Percentiles rank a stretch among this genome's conserved stretches.
Conservation (phyloP, 2,888 invertebrate genomes). For the Diaperis boleti region DNA sequence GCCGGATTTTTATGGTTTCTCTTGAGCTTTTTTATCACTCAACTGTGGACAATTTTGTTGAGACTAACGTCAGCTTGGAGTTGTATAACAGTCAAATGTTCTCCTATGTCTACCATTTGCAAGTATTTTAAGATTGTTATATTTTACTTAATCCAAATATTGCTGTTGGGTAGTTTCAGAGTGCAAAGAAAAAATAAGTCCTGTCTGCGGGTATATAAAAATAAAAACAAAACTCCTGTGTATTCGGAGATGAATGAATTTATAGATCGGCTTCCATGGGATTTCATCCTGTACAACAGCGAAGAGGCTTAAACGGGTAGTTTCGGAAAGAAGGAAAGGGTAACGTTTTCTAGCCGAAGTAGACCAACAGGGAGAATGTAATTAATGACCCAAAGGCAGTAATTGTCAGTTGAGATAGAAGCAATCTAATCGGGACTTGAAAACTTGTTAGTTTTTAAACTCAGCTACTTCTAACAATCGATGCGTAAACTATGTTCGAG, state of each 20-base stretch:
- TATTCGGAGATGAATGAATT: slow-evolving; percentile 45
- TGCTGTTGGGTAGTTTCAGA: background rate
- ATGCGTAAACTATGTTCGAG: slow-evolving; percentile 28
- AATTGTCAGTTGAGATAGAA: slow-evolving; percentile 53
- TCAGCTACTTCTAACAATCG: slow-evolving; percentile 30
- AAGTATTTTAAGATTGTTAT: no score
- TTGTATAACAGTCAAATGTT: slow-evolving; percentile 39
- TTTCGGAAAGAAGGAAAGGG: slow-evolving; percentile 40
- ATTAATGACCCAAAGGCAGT: slow-evolving; percentile 52
- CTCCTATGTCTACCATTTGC: no score
- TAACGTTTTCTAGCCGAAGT: slow-evolving; percentile 42
- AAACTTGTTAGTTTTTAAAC: slow-evolving; percentile 50
- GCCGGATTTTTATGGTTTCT: slow-evolving; percentile 35
- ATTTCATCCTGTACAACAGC: slow-evolving; percentile 37
- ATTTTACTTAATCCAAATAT: no score
- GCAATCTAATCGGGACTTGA: slow-evolving; percentile 52
- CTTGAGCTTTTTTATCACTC: slow-evolving; percentile 37
- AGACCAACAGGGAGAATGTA: slow-evolving; percentile 52
- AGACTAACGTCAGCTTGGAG: slow-evolving; percentile 23
- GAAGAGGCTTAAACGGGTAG: slow-evolving; percentile 44
- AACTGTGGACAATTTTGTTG: slow-evolving; percentile 30
- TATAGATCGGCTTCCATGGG: slow-evolving; percentile 45
- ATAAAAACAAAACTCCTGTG: slow-evolving; percentile 35
- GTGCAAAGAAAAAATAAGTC: slow-evolving; percentile 3
- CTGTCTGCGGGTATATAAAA: slow-evolving; percentile 25